These are phyloP conservation scores for Pristionchus entomophagus DNA, from an alignment of 2,888 invertebrate genomes.

Conservation along the genomic window DNA sequence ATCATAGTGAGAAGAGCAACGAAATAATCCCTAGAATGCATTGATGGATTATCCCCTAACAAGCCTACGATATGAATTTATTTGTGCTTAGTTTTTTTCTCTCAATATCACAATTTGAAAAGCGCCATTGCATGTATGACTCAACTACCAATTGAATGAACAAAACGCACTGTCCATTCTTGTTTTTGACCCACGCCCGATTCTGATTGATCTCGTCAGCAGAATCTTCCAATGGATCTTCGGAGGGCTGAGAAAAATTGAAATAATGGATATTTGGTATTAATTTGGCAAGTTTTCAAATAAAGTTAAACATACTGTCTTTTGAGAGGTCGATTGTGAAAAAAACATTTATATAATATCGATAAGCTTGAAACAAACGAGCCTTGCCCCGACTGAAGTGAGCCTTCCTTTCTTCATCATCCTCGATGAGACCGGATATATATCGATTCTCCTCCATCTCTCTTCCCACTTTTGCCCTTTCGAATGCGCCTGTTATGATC, in stretches of 20 bases:
- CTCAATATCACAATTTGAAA: no score
- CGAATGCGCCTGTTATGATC: not conserved
- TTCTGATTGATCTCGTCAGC: not conserved
- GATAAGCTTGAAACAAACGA: no score
- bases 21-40: constrained; percentile 62
- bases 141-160: not conserved
- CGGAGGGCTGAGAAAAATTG: not conserved
- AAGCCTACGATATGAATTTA: no score
- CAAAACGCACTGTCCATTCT: constrained; percentile 25
- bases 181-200: constrained; percentile 10
- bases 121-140: no score
- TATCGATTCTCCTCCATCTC: not conserved
- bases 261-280: no score
- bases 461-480: not conserved
- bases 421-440: not conserved
- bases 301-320: no score
- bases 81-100: no score
- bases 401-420: not conserved
- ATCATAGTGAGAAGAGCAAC: constrained; percentile 68
- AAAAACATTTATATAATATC: no score
- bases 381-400: not conserved
- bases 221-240: not conserved
- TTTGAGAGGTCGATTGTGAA: no score
- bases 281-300: no score
- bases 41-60: no score